Base-by-base conservation (phyloP, 2,888 invertebrate species). In the Acholoe squamosa region DNA sequence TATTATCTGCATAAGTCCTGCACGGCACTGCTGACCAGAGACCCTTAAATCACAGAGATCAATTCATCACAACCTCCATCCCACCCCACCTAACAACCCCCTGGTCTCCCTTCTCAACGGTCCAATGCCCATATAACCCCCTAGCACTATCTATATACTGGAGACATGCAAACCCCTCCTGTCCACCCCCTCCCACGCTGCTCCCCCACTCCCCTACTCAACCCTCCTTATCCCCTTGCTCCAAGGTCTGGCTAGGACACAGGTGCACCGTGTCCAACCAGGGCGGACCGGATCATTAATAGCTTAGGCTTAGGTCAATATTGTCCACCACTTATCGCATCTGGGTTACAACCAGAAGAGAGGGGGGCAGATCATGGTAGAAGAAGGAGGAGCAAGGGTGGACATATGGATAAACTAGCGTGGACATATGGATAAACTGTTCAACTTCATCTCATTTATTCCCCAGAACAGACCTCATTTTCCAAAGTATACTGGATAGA, bases 221-320 rank as follows among this genome's bases (percentile, higher is more conserved):
- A 54, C 19, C 54, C 54, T 54, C 54, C 54, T 25, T 25, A 19
- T 76, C 76, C 76, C 76, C 76, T 76, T 10, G 12, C 71, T 19
- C 25, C 76, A 14, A 14, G 14, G n/a, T 43, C 80, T 22, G 19
- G 19, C 80, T 25, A 43, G 19, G 80, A 80, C 80, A 80, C 80
- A 80, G 80, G 80, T 80, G 80, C 34, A n/a, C 43, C 43, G 80
- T 80, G 80, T 80, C 80, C 16, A 22, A 33, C 43, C 34, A 33
- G 80, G 33, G 33, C 22, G 33, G 80, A n/a, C 19, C 80, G 0
- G 80, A 25, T 80, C 80, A 80, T 80, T 80, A 80, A 80, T 80
- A 80, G 80, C 80, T 80, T 43, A 80, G 80, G 80, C 80, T 25
- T 43, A 80, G 34, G 80, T 80, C 80, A 80, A 80, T 80, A 80